Evolutionary conservation across 2,113 vertebrate genomes (phyloP), one percentile per base, ranked within the genome.

Genomic region (Rhinoptilus africanus): DNA sequence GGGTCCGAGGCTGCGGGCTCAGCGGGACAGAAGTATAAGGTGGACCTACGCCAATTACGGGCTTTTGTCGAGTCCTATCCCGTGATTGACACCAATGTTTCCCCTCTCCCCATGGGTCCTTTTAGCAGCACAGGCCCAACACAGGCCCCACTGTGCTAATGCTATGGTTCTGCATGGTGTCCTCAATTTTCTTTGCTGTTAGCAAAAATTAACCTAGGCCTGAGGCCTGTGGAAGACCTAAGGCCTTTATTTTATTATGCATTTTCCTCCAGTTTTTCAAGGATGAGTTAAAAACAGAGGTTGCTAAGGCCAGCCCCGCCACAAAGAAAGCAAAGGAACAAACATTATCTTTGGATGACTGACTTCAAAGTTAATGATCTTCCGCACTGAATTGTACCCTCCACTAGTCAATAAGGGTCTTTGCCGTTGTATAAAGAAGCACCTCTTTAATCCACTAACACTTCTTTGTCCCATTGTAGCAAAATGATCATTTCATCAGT

Each of bases 311-410:
- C 98, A 98, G 98, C 94, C 92, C 93, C 34, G 20, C 88, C 95
- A 98, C 98, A 98, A 98, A 97, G 97, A 97, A 97, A 98, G 98
- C 97, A 97, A 98, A 98, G 97, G 97, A 97, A 97, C 97, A 98
- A 98, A 98, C 98, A 98, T 98, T 98, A 98, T 98, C 98, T 98
- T 97, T 98, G 98, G 98, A 98, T 98, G 98, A 98, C 97, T 98
- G 98, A 98, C 98, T 99, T 98, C 98, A 98, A 98, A 98, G 98
- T 98, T 98, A 98, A 98, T 98, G 98, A 98, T 98, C 98, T 98
- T 98, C 98, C 96, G 96, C 96, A 97, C 95, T 98, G 98, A 98
- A 98, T 98, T 96, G 98, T 97, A 96, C 97, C 98, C 98, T 98
- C 95, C 50, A 79, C 96, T 97, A 97, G 97, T 98, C 98, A 98